These are phyloP conservation scores for Rutpela maculata DNA, from an alignment of 2,888 invertebrate genomes.

Conservation along the genomic window DNA sequence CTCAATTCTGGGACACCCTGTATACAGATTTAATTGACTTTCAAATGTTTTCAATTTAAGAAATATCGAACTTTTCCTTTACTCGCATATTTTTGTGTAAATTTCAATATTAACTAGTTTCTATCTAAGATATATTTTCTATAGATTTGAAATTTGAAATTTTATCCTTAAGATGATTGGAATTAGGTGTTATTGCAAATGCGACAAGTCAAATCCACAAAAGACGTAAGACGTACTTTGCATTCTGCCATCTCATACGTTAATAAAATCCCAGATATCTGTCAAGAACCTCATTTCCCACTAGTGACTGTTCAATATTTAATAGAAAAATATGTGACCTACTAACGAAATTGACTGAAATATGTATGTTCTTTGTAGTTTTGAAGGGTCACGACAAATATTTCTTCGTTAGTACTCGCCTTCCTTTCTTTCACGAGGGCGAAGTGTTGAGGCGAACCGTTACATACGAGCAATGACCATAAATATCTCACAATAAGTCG, in stretches of 20 bases:
- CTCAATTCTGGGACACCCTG: too few relatives aligned
- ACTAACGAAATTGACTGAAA: constrained; percentile 28
- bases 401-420: constrained; percentile 34
- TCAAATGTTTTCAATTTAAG: too few relatives aligned
- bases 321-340: constrained; percentile 31
- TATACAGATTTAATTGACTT: too few relatives aligned
- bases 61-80: too few relatives aligned
- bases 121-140: too few relatives aligned
- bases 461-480: constrained; percentile 42
- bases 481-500: constrained; percentile 43
- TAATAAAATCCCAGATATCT: constrained; percentile 8
- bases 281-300: constrained; percentile 11
- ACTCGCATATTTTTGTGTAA: too few relatives aligned
- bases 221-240: not conserved
- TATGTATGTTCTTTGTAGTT: constrained; percentile 29
- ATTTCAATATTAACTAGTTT: too few relatives aligned
- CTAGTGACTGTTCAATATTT: constrained; percentile 22
- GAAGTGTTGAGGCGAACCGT: constrained; percentile 36
- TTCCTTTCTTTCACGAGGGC: constrained; percentile 23
- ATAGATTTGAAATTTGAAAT: too few relatives aligned
- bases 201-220: not conserved
- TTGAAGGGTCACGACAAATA: constrained; percentile 26
- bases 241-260: not conserved
- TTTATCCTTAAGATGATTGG: too few relatives aligned
- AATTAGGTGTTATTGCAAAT: too few relatives aligned